Base-by-base conservation (phyloP, 2,113 vertebrate genomes). In the Pterocles burchelli region DNA sequence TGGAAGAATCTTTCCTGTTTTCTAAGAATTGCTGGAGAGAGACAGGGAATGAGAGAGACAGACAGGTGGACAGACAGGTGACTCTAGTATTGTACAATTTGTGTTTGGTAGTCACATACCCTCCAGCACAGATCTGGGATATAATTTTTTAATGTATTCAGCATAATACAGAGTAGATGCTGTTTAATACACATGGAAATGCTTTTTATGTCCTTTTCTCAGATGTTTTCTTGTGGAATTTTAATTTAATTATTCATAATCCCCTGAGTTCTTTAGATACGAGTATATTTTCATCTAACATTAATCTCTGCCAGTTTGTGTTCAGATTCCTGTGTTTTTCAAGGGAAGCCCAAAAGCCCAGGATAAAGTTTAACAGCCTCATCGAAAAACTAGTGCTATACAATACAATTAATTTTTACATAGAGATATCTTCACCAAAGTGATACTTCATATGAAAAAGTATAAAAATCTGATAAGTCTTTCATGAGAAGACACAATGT, bases 161-260 rank as follows among this genome's bases (percentile, higher is more conserved):
- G 33, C 24, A 25, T 81, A 80, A 84, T 52, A 26, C 19, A 70
- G 45, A 49, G 38, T 91, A 65, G 51, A 25, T 79, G 43, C 54
- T 96, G 59, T 63, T 90, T 70, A 80, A 86, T 84, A 73, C 78
- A 86, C 48, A 67, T 67, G 17, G 43, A 96, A 83, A 90, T 77
- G 28, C 3, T 79, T 94, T 94, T 88, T 70, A 38, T 38, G 48
- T 74, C 22, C 28, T 93, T 82, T 82, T 15, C 51, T 88, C 55
- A 78, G 33, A 78, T 84, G 34, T 55, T 90, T 91, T 78, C 49
- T 59, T 85, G 29, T 3, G 6, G 72, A 80, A 63, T 92, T 90
- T 83, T 84, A 78, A 77, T 91, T 73, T 88, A 67, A 19, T 75
- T 95, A 43, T 88, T 80, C 51, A 51, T 71, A 85, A 62, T 93